phyloP scores from a whole-genome alignment of 2,797 vertebrate genomes.

The Vespertilio murinus region DNA sequence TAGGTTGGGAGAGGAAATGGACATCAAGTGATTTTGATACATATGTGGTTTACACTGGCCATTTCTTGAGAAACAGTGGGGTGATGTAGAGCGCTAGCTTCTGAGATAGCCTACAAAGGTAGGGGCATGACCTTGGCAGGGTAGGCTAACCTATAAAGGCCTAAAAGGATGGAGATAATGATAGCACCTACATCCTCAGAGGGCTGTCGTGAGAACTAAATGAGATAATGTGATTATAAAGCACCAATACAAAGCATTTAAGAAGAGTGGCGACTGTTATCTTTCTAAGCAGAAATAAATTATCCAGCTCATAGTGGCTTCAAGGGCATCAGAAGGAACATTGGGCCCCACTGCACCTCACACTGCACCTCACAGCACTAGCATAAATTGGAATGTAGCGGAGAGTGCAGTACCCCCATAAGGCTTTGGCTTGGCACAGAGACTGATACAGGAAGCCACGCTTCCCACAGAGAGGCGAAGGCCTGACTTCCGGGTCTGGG shows the following conservation, averaged over 20 bases:
- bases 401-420: constrained; percentile 11
- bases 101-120: neutral
- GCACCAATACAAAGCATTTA: neutral
- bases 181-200: neutral
- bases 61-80: neutral
- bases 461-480: neutral
- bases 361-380: no score
- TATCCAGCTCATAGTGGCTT: neutral
- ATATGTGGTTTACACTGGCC: neutral
- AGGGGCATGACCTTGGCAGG: neutral
- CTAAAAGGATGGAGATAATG: neutral
- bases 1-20: neutral
- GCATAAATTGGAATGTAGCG: neutral
- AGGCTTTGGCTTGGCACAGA: neutral
- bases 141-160: neutral
- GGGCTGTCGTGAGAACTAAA: neutral
- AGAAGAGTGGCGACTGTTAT: neutral
- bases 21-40: neutral
- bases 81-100: neutral
- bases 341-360: neutral
- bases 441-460: neutral
- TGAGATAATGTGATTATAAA: neutral
- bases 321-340: neutral
- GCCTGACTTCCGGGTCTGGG: neutral
- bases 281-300: neutral